Percentiles rank a stretch among this genome's conserved stretches.
These are phyloP conservation scores for Ficedula albicollis DNA, from an alignment of 2,797 vertebrate species.

Conservation along the genomic window DNA sequence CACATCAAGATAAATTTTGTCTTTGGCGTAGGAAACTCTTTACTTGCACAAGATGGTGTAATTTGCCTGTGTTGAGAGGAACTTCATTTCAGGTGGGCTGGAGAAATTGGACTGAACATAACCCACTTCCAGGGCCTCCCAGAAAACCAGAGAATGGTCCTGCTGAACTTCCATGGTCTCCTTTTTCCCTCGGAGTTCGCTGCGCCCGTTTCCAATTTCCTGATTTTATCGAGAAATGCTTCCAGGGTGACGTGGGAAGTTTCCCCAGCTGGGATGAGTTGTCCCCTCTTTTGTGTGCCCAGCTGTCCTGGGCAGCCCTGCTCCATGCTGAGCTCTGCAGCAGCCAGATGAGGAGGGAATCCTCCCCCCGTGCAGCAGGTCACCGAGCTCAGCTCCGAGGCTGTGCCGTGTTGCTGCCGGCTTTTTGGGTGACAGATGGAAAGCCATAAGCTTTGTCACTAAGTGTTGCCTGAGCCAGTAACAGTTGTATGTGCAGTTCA, in stretches of 20 bases:
- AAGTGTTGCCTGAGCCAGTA: constrained; percentile 44
- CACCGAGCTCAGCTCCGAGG: not conserved
- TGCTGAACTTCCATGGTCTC: not conserved
- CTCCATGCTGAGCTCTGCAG: not conserved
- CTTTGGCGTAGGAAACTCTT: not conserved
- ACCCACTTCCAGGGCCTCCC: not conserved
- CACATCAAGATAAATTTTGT: not conserved
- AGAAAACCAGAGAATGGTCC: not conserved
- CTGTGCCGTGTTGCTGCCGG: not conserved
- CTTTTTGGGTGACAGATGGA: constrained; percentile 19
- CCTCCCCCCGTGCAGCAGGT: not conserved
- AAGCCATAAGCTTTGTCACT: constrained; percentile 55
- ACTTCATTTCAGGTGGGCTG: not conserved
- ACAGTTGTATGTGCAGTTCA: constrained; percentile 49
- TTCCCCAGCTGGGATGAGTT: not conserved
- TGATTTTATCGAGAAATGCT: not conserved
- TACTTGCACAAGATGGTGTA: not conserved
- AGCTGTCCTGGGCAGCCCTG: not conserved
- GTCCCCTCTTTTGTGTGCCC: not conserved
- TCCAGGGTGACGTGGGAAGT: not conserved
- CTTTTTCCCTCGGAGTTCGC: not conserved
- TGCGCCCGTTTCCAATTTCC: not conserved
- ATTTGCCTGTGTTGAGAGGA: not conserved
- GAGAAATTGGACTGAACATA: not conserved
- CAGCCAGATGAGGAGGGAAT: not conserved